These are phyloP conservation scores for Drosophila seguyi DNA, from an alignment of 1,140 invertebrate genomes.

Conservation along the genomic window DNA sequence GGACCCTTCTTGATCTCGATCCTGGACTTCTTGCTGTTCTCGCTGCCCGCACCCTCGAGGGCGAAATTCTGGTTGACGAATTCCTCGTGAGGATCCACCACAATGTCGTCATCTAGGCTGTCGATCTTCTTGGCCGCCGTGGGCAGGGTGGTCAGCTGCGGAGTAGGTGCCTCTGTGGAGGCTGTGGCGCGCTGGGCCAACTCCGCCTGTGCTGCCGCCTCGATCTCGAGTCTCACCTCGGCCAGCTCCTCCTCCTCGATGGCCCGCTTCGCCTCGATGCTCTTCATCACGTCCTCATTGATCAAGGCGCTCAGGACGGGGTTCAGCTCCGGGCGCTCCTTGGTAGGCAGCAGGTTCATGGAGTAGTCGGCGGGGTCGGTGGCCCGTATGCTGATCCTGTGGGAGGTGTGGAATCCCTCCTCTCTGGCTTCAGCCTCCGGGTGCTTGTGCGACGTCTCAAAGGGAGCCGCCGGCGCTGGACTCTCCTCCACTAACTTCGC, in stretches of 20 bases:
- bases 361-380: conserved; percentile 64
- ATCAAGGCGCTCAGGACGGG: conserved; percentile 81
- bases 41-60: conserved; percentile 76
- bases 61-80: conserved; percentile 77
- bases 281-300: conserved; percentile 85
- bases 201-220: conserved; percentile 56
- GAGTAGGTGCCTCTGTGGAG: conserved; percentile 45
- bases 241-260: conserved; percentile 81
- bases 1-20: conserved; percentile 94
- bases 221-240: conserved; percentile 68
- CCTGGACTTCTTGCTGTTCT: conserved; percentile 87
- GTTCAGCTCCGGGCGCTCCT: conserved; percentile 82
- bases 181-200: conserved; percentile 29
- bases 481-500: conserved; percentile 3
- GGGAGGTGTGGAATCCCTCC: conserved; percentile 77
- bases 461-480: conserved; percentile 15
- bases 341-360: conserved; percentile 80
- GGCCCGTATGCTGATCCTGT: conserved; percentile 67
- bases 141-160: conserved; percentile 58
- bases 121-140: conserved; percentile 62
- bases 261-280: conserved; percentile 83
- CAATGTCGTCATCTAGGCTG: conserved; percentile 62
- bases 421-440: conserved; percentile 56
- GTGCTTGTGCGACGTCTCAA: conserved; percentile 81
- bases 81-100: conserved; percentile 71